Evolutionary conservation across 1,140 invertebrate genomes (phyloP).

Genomic region (Vollenhovia emeryi): DNA sequence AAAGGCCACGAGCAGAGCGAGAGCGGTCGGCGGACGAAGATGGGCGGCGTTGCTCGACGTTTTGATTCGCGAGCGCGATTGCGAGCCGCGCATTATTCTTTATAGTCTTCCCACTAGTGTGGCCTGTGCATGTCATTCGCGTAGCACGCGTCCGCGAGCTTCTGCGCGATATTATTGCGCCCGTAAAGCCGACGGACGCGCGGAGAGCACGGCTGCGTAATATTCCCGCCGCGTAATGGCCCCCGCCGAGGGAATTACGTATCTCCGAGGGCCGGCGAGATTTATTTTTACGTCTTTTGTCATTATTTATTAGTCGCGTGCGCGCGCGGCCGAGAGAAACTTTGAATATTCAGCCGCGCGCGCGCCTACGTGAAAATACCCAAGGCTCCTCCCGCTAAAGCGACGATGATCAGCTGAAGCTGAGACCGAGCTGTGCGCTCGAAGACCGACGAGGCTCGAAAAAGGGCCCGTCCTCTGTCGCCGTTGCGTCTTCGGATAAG

Average conservation of each 20-base stretch:
- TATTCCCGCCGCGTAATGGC: conserved; percentile 42
- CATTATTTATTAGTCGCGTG: conserved; percentile 78
- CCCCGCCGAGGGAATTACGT: conserved; percentile 55
- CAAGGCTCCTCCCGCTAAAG: conserved; percentile 58
- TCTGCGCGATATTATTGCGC: conserved; percentile 34
- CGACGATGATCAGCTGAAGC: conserved; percentile 53
- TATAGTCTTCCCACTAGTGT: conserved; percentile 28
- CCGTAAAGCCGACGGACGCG: neutral
- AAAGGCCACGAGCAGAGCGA: neutral
- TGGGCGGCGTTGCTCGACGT: conserved; percentile 4
- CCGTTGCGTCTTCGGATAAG: neutral
- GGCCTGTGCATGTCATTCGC: conserved; percentile 35
- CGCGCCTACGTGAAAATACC: conserved; percentile 74
- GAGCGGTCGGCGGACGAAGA: neutral
- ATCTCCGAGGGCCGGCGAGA: conserved; percentile 41
- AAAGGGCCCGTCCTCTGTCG: conserved; percentile 14
- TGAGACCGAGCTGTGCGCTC: neutral
- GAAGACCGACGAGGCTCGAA: neutral
- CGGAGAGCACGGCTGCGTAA: neutral
- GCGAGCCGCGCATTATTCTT: conserved; percentile 42
- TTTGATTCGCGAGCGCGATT: conserved; percentile 38
- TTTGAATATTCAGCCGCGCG: conserved; percentile 82
- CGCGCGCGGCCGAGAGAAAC: conserved; percentile 63
- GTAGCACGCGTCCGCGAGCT: neutral
- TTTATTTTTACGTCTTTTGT: conserved; percentile 79